Percentiles rank a stretch among this genome's conserved stretches.
Conservation (phyloP, 2,888 invertebrate genomes). For the Sinhomidia bicolor region DNA sequence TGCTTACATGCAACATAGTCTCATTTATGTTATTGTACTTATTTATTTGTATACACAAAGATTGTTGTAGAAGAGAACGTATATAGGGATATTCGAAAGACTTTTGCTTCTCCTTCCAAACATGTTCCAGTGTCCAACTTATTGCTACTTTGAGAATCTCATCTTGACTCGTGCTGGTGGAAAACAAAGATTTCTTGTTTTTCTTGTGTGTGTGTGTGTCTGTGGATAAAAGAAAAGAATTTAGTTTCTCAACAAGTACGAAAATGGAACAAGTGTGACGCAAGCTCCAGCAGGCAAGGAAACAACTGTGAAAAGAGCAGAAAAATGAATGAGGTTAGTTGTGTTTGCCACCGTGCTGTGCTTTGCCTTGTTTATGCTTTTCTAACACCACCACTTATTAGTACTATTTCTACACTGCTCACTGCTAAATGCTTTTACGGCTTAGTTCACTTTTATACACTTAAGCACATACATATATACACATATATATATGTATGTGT, state of each 20-base stretch:
- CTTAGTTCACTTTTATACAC: too few species aligned
- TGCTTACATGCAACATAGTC: too few species aligned
- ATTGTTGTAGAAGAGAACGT: too few species aligned
- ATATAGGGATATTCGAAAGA: not conserved
- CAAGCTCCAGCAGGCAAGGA: slow-evolving; percentile 17
- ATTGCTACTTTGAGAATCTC: slow-evolving; percentile 25
- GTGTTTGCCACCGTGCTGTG: not conserved
- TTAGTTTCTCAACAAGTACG: slow-evolving; percentile 43
- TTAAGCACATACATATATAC: too few species aligned
- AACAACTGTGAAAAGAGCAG: slow-evolving; percentile 43
- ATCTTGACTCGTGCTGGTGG: slow-evolving; percentile 8
- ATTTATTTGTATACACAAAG: not conserved
- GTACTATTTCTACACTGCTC: not conserved
- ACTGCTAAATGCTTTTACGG: not conserved
- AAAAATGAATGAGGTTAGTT: slow-evolving; percentile 53
- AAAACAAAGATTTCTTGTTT: slow-evolving; percentile 42
- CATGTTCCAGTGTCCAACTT: slow-evolving; percentile 10
- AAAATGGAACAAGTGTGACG: slow-evolving; percentile 56
- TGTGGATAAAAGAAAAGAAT: slow-evolving; percentile 36
- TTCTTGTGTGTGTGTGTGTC: not conserved
- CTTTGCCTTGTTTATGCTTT: slow-evolving; percentile 1
- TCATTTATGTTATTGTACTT: too few species aligned
- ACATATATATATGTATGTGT: too few species aligned
- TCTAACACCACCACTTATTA: not conserved
- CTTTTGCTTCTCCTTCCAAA: not conserved